These are phyloP conservation scores for Carapus acus DNA, from an alignment of 2,797 vertebrate species.

Conservation along the genomic window DNA sequence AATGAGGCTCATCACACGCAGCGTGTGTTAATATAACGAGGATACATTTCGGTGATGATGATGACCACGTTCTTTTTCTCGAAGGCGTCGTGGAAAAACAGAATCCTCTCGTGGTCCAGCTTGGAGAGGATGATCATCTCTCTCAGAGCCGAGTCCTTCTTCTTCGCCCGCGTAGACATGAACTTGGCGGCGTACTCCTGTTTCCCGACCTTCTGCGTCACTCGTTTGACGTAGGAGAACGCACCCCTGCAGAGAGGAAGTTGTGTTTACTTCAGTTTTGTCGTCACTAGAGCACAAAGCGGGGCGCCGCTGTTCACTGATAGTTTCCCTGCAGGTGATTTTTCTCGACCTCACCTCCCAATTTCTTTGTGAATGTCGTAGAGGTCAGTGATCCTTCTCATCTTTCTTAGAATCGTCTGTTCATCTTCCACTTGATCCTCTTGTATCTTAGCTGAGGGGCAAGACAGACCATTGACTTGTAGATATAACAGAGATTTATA, in stretches of 20 bases:
- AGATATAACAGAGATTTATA: neutral
- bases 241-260: conserved; percentile 79
- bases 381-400: conserved; percentile 84
- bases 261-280: too few species aligned
- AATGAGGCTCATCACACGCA: neutral
- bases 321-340: too few species aligned
- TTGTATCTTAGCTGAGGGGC: conserved; percentile 58
- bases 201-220: conserved; percentile 82
- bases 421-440: conserved; percentile 80
- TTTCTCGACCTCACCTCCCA: conserved; percentile 72
- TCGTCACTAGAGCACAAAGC: neutral
- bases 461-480: neutral
- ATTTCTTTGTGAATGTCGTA: conserved; percentile 95
- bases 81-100: conserved; percentile 94
- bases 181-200: conserved; percentile 92
- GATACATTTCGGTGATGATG: conserved; percentile 95
- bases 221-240: conserved; percentile 90
- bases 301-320: too few species aligned
- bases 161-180: conserved; percentile 86
- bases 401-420: conserved; percentile 70
- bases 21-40: conserved; percentile 45
- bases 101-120: conserved; percentile 85
- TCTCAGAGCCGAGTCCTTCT: conserved; percentile 78
- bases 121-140: conserved; percentile 86
- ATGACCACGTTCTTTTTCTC: conserved; percentile 90